Percentiles rank a stretch among this genome's conserved stretches.
phyloP scores from a whole-genome alignment of 2,113 vertebrate genomes.

The Myanophis thanlyinensis region DNA sequence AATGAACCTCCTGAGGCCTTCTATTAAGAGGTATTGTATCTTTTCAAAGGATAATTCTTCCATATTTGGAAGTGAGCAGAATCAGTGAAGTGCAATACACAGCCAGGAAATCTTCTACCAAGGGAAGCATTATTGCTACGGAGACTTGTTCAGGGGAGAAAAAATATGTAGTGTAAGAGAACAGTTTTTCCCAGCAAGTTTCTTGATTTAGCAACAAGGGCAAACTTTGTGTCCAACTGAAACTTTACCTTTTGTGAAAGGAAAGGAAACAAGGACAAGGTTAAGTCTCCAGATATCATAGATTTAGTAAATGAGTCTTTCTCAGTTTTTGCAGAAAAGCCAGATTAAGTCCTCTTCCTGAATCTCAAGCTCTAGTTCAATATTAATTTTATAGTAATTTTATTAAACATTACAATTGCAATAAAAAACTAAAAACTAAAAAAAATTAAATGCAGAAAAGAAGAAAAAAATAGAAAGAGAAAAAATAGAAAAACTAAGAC shows the following conservation, averaged over 20 bases:
- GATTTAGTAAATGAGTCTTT: neutral
- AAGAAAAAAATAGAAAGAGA: neutral
- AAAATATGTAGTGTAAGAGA: neutral
- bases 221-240: neutral
- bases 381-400: neutral
- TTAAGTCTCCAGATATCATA: neutral
- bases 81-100: neutral
- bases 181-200: neutral
- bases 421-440: neutral
- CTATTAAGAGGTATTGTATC: neutral
- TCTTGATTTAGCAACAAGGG: neutral
- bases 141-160: neutral
- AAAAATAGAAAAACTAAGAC: neutral
- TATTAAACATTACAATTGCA: neutral
- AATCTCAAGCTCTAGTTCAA: neutral
- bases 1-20: neutral
- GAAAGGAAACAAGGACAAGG: neutral
- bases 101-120: conserved; percentile 3
- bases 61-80: conserved; percentile 22
- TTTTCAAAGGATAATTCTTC: conserved; percentile 11
- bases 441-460: neutral
- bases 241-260: neutral
- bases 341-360: neutral
- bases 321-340: neutral
- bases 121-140: neutral